Evolutionary conservation across 2,797 vertebrate species (phyloP).

Genomic region (Aselliscus stoliczkanus): DNA sequence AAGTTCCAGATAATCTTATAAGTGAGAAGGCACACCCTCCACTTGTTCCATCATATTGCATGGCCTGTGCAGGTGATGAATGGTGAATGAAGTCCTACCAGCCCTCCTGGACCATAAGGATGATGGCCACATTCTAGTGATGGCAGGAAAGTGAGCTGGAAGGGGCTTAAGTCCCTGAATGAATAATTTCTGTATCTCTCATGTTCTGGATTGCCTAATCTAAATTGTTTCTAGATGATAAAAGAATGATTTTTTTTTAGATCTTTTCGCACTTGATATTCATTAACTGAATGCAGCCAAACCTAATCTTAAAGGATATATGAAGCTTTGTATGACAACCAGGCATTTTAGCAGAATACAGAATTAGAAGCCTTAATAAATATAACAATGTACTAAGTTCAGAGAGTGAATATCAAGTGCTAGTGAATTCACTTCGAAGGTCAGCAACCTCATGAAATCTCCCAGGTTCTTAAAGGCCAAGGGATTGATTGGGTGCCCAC

Average conservation of each 20-base stretch:
- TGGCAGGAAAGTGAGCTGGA: background rate
- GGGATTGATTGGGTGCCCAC: background rate
- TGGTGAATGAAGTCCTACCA: background rate
- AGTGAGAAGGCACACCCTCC: background rate
- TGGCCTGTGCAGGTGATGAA: background rate
- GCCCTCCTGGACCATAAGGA: background rate
- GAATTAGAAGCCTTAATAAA: background rate
- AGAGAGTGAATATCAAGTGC: background rate
- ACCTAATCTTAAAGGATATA: background rate
- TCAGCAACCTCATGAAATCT: background rate
- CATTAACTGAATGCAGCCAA: background rate
- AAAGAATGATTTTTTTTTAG: background rate
- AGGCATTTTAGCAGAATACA: background rate
- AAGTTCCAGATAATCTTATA: background rate
- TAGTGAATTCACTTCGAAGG: background rate
- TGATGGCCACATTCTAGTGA: background rate
- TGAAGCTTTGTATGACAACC: background rate
- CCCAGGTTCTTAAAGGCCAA: background rate
- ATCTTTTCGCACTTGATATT: background rate
- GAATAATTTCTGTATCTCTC: background rate
- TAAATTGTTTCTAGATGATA: background rate
- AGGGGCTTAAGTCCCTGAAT: background rate
- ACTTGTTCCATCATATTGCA: background rate
- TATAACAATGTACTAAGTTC: background rate
- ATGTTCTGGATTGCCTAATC: background rate